Base-by-base conservation (phyloP, 2,888 invertebrate genomes). In the Rhabditoides inermis region DNA sequence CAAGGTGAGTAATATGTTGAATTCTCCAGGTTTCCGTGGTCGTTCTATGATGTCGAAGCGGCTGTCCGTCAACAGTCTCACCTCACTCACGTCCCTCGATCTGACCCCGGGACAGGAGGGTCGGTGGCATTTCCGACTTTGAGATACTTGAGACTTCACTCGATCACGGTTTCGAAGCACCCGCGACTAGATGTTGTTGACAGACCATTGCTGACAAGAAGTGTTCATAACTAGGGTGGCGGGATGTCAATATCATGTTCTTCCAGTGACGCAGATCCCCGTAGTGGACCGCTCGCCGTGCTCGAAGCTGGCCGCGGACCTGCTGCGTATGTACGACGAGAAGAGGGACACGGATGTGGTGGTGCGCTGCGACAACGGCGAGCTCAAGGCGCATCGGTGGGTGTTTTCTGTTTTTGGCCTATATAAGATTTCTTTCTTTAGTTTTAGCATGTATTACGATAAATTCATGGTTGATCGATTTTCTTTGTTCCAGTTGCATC, bases 311-410 rank as follows among this genome's bases (percentile, higher is more conserved):
- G 90, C 90, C 0, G 87, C 88, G 73, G 90, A 90, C 78, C 79
- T 91, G 49, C 80, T 90, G 27, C 83, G 88, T 61, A 90, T 91
- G 90, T 90, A 90, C 77, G 78, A 88, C 57, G 88, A 89, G 73
- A 89, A 89, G 79, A 86, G 88, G 51, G 88, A 88, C 61, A 86
- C 90, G 0, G 90, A 90, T 76, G 88, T 70, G 23, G 46, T 89
- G 41, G 84, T 85, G 4, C 85, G 88, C 10, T 87, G 88, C 76
- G 88, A 88, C 12, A 85, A 85, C 39, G 88, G 86, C 46, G 83
- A 86, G 47, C 85, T 91, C 46, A 85, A 85, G 75, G 90, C 90
- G 1, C 90, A 90, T 77, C 88, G 88, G 78, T 77, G 56, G 60
- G 56, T 51, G 5, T 45, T 30, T 20, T 15, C 23, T 6, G 45